Evolutionary conservation across 2,888 invertebrate genomes (phyloP).

Genomic region (Dicyrtoma fusca): DNA sequence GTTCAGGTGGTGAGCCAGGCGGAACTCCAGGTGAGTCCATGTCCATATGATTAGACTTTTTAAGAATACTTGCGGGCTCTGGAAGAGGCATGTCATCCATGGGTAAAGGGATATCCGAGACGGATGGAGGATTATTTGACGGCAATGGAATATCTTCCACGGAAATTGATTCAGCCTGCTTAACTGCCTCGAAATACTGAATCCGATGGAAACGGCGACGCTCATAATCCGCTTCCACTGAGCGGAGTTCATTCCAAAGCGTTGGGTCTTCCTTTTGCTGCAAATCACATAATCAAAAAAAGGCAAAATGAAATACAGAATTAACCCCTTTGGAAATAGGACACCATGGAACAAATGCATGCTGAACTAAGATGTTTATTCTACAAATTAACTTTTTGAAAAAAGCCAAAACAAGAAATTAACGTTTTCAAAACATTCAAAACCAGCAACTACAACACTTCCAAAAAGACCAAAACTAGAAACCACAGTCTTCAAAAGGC

Average conservation of each 20-base stretch:
- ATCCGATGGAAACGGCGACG: slow-evolving; percentile 82
- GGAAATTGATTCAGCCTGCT: slow-evolving; percentile 90
- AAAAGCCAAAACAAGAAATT: too few species aligned
- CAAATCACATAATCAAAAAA: slow-evolving; percentile 43
- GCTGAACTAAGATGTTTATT: too few species aligned
- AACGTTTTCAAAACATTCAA: too few species aligned
- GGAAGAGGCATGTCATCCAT: slow-evolving; percentile 64
- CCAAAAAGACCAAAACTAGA: too few species aligned
- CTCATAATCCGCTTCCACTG: slow-evolving; percentile 90
- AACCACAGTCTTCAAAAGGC: too few species aligned
- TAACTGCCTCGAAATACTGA: slow-evolving; percentile 91
- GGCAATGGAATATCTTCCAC: slow-evolving; percentile 95
- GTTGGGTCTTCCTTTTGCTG: slow-evolving; percentile 96
- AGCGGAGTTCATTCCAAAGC: slow-evolving; percentile 87
- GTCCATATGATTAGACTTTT: slow-evolving; percentile 67
- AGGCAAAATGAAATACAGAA: too few species aligned
- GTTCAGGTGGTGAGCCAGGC: slow-evolving; percentile 78
- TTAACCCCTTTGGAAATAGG: too few species aligned
- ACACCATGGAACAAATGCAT: too few species aligned
- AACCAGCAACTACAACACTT: too few species aligned
- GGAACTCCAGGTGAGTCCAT: slow-evolving; percentile 79
- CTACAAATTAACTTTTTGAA: too few species aligned
- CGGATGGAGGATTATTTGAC: slow-evolving; percentile 58
- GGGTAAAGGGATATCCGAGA: slow-evolving; percentile 51
- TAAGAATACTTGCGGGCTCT: slow-evolving; percentile 66